Conservation (phyloP, 1,140 invertebrate genomes). For the silkworm (Bombyx mori) region DNA sequence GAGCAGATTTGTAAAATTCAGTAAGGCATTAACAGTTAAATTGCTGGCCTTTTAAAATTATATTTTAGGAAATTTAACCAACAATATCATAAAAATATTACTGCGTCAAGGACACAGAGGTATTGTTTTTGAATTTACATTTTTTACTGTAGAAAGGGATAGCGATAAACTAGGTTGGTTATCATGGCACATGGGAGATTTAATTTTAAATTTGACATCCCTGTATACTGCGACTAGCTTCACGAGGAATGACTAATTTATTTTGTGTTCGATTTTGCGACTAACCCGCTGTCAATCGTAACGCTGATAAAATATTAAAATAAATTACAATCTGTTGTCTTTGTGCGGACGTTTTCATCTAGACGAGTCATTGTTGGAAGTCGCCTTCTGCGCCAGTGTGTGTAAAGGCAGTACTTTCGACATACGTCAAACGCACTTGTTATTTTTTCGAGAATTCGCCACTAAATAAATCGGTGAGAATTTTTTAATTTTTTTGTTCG, state of each 20-base stretch:
- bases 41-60: no score
- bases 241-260: conserved; percentile 27
- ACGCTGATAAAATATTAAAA: conserved; percentile 38
- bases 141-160: no score
- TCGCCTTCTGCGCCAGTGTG: conserved; percentile 68
- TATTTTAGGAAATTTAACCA: no score
- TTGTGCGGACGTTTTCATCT: conserved; percentile 38
- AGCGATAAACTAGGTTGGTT: not conserved
- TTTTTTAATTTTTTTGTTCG: not conserved
- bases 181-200: conserved; percentile 15
- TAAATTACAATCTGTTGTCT: conserved; percentile 36
- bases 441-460: not conserved
- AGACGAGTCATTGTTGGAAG: conserved; percentile 45
- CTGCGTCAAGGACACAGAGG: no score
- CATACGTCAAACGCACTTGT: conserved; percentile 10
- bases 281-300: conserved; percentile 28
- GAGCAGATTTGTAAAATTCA: no score
- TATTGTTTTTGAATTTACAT: no score
- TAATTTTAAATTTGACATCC: conserved; percentile 12
- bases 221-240: conserved; percentile 29
- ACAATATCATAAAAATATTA: no score
- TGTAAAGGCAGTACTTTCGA: conserved; percentile 64
- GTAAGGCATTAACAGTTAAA: no score
- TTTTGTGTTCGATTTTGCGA: conserved; percentile 30
- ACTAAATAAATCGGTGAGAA: not conserved